Evolutionary conservation across 2,888 invertebrate genomes (phyloP).

Genomic region (Drosophila rellima): DNA sequence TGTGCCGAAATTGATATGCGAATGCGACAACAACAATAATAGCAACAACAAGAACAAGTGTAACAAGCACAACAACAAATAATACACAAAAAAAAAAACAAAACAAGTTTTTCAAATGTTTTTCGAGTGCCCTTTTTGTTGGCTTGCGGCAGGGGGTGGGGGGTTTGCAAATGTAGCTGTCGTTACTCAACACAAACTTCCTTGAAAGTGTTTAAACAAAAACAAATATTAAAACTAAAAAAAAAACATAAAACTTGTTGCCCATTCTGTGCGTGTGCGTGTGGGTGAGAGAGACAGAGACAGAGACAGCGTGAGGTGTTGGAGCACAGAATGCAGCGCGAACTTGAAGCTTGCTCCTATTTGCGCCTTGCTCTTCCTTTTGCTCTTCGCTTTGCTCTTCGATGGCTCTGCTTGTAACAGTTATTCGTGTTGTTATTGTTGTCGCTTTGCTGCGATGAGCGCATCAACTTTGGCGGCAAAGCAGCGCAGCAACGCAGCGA

Average conservation of each 20-base stretch:
- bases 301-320: conserved; percentile 29
- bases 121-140: conserved; percentile 21
- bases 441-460: conserved; percentile 52
- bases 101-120: conserved; percentile 54
- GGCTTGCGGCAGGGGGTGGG: background rate
- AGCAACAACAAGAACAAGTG: conserved; percentile 39
- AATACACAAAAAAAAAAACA: too few species aligned
- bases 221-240: conserved; percentile 12
- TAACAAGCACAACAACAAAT: conserved; percentile 38
- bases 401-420: conserved; percentile 5
- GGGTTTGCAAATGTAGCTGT: conserved; percentile 17
- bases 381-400: conserved; percentile 3
- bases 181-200: conserved; percentile 47
- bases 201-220: conserved; percentile 37
- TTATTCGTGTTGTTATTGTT: conserved; percentile 19
- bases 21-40: conserved; percentile 53
- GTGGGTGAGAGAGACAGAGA: conserved; percentile 11
- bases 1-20: conserved; percentile 79
- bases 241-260: conserved; percentile 37
- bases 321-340: conserved; percentile 41
- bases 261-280: background rate
- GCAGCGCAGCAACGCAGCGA: conserved; percentile 24
- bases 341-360: conserved; percentile 34
- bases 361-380: conserved; percentile 4
- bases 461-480: conserved; percentile 47